Percentiles rank a stretch among this genome's conserved stretches.
Conservation (phyloP, 2,888 invertebrate species). For the Tineola bisselliella region DNA sequence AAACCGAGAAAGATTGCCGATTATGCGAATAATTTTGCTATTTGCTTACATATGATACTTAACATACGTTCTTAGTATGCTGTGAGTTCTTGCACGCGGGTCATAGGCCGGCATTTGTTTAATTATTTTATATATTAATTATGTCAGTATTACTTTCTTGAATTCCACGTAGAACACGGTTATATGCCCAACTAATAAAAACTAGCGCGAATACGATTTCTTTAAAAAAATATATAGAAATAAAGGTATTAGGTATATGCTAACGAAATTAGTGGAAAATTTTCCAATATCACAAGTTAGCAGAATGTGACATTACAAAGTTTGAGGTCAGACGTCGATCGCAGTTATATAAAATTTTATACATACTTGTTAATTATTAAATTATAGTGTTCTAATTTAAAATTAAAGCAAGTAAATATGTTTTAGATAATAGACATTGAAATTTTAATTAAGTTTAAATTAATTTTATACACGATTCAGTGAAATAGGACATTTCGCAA, state of each 20-base stretch:
- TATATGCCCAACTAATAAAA: too few species aligned
- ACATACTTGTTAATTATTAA: not conserved
- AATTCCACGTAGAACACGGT: too few species aligned
- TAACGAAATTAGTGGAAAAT: not conserved
- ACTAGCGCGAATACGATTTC: too few species aligned
- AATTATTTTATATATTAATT: too few species aligned
- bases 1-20: too few species aligned
- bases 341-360: not conserved
- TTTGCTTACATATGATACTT: too few species aligned
- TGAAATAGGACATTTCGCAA: not conserved
- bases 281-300: not conserved
- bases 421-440: not conserved
- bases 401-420: not conserved
- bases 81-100: too few species aligned
- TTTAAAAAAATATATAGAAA: too few species aligned
- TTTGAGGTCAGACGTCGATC: not conserved
- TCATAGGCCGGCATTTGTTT: too few species aligned
- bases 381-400: not conserved
- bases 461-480: not conserved
- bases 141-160: too few species aligned
- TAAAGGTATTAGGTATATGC: not conserved
- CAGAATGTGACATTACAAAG: not conserved
- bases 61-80: too few species aligned
- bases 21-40: too few species aligned
- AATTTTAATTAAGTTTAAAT: not conserved